Base-by-base conservation (phyloP, 2,888 invertebrate species). In the Hypercompe scribonia region DNA sequence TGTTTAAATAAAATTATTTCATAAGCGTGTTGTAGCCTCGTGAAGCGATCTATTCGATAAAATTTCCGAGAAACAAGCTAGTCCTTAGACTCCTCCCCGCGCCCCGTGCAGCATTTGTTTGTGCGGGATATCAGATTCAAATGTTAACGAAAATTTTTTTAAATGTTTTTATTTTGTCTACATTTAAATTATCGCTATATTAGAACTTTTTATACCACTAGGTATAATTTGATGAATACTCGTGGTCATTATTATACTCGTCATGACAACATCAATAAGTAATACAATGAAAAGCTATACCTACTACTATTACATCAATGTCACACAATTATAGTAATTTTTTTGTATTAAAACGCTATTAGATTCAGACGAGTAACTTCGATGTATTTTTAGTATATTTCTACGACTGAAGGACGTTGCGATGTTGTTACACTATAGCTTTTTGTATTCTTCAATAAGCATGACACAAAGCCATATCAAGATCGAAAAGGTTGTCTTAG, bases 251-350 rank as follows among this genome's bases (percentile, higher is more conserved):
- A 78, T 39, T 50, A 42, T 39, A 72, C 58, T 70, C 50, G 68
- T 73, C 75, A 78, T 78, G 39, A 76, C 77, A 76, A 76, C 81
- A 82, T 58, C 65, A 71, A 73, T 76, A 86, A 86, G 89, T 87
- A 84, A 77, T 74, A 78, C 79, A 78, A 78, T 84, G 81, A 80
- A 82, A 84, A 65, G 15, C 18, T 18, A 46, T 46, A 46, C 50
- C 81, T 80, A 85, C 84, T 81, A 89, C 90, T 90, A 88, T 90
- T 76, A 80, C 78, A 82, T 84, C 91, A 90, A 90, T 91, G 91
- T 84, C 90, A 86, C 69, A 77, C 73, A 77, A 81, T 80, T 82
- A 77, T 79, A 81, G 82, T 85, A 84, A 79, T 82, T 88, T 88
- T 88, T 88, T 89, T 90, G 81, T 78, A 33, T 18, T 72, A 70